phyloP scores from a whole-genome alignment of 2,797 vertebrate species.

The Delichon dasypus region DNA sequence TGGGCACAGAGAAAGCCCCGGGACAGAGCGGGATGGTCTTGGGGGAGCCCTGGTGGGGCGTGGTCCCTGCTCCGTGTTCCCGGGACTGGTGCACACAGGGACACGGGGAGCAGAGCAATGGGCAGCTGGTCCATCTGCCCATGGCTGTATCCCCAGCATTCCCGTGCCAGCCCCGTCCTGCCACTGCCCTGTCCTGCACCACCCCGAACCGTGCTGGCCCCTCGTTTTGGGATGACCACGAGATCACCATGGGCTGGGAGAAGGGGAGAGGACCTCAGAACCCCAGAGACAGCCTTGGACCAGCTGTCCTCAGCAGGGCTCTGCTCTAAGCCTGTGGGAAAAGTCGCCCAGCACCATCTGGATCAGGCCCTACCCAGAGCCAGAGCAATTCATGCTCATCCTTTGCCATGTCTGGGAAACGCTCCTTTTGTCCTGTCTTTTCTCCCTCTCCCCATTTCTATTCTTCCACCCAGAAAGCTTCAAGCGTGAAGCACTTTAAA shows the following conservation, averaged over 20 bases:
- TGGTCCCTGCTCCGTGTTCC: rapidly evolving
- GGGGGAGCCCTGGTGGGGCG: not conserved
- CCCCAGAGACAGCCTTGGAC: not conserved
- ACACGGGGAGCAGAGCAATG: not conserved
- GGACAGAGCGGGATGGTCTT: rapidly evolving
- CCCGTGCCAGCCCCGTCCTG: not conserved
- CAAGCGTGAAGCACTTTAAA: not conserved
- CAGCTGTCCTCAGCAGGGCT: not conserved
- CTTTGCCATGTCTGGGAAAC: not conserved
- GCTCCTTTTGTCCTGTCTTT: not conserved
- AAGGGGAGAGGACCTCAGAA: not conserved
- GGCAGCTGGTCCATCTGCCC: not conserved
- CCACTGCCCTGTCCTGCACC: not conserved
- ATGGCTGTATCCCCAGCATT: not conserved
- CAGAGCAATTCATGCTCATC: not conserved
- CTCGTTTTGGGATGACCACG: not conserved
- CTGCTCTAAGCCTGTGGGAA: not conserved
- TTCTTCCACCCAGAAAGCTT: not conserved
- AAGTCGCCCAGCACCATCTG: not conserved
- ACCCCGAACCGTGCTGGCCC: rapidly evolving
- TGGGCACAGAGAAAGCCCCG: rapidly evolving
- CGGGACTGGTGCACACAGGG: not conserved
- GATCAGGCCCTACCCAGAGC: not conserved
- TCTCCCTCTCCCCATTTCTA: not conserved
- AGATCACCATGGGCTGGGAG: rapidly evolving